Percentiles rank a stretch among this genome's conserved stretches.
Conservation (phyloP, 2,113 vertebrate species). For the Empidonax alnorum region DNA sequence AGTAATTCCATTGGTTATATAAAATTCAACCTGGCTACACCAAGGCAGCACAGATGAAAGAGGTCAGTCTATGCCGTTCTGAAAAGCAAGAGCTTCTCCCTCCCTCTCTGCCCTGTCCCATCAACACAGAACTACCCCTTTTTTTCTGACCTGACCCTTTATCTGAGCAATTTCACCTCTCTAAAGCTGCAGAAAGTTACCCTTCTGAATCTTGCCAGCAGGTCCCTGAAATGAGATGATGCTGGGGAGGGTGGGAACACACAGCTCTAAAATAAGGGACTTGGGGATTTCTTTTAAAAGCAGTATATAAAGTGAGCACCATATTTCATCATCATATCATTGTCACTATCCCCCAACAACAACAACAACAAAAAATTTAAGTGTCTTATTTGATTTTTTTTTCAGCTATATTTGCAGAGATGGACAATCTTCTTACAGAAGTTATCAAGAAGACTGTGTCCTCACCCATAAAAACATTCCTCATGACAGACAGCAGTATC, state of each 20-base stretch:
- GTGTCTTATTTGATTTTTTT: neutral
- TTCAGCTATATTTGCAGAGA: neutral
- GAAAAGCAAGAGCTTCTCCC: neutral
- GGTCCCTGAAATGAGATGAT: too few relatives aligned
- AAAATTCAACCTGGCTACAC: neutral
- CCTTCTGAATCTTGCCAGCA: neutral
- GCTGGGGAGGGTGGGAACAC: rapidly evolving
- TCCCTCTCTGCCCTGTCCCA: rapidly evolving
- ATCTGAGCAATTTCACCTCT: neutral
- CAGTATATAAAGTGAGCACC: neutral
- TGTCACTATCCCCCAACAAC: rapidly evolving
- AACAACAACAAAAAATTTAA: neutral
- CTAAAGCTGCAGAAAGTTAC: neutral
- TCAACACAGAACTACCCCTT: too few relatives aligned
- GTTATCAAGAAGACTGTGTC: neutral
- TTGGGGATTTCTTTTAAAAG: neutral
- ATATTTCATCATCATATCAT: neutral
- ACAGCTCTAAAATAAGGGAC: neutral
- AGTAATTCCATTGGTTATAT: neutral
- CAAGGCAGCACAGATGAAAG: neutral
- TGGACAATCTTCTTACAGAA: neutral
- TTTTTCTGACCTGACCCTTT: neutral
- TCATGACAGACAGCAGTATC: neutral
- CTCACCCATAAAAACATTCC: neutral
- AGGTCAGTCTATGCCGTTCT: rapidly evolving